Evolutionary conservation across 2,113 vertebrate genomes (phyloP), one percentile per base, ranked within the genome.

Genomic region (Pluvianellus socialis): DNA sequence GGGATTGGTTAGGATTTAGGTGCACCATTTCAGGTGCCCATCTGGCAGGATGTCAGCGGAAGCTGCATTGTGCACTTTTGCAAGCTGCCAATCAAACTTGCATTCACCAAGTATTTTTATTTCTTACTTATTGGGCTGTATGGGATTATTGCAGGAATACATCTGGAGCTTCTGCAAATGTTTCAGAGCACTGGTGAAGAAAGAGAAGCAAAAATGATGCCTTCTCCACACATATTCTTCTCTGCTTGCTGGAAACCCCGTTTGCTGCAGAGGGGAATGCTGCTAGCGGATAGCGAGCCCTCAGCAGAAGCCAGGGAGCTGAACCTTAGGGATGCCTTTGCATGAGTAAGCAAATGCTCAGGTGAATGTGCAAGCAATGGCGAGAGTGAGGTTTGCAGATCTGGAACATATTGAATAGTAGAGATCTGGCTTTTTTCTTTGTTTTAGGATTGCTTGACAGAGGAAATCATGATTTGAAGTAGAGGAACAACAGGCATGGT

Each of bases 1-100:
- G 24, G 10, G 9, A n/a, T 3, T 38, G 49, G 38, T 38, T 38
- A 38, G 38, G 38, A 38, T 38, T 38, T 38, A 38, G 16, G 35
- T 40, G 9, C 35, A 17, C 1, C 3, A 7, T 74, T 83, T 53
- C 7, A 24, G 11, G 18, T 79, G 50, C 19, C 44, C 0, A 0
- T 42, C 18, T 5, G 1, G 44, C 42, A 38, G 23, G 40, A 17
- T 9, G 6, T 53, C 72, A 22, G 12, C 47, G 56, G 67, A 79
- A 70, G 55, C 65, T 59, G 28, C n/a, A 5, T 26, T 17, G 21
- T 55, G 30, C 53, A 6, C 18, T 38, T 77, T 10, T 79, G 24
- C 4, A 7, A 52, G 42, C 74, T 75, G 45, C 33, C 14, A 3
- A 5, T 77, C 49, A 71, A 74, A 50, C 22, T 77, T 58, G 13